Percentiles rank a stretch among this genome's conserved stretches.
These are phyloP conservation scores for Ailurus styani DNA, from an alignment of 2,113 vertebrate species.

Conservation along the genomic window DNA sequence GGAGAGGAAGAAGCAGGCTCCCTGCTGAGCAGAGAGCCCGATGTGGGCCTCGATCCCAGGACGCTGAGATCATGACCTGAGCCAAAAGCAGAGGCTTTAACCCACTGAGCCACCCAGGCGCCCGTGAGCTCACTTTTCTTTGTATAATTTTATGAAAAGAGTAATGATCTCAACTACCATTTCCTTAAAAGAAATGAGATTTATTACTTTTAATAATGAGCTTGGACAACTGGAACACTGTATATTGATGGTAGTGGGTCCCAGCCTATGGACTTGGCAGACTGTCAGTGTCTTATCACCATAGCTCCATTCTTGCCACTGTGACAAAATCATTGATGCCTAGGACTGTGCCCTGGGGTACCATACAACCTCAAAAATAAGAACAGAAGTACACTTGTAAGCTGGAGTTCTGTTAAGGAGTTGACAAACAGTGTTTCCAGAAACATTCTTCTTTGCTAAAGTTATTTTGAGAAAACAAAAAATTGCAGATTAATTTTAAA, in stretches of 20 bases:
- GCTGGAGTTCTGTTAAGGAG: neutral
- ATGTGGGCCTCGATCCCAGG: too few relatives aligned
- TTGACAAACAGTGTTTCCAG: neutral
- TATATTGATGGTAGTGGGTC: neutral
- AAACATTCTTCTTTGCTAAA: neutral
- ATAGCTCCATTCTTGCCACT: neutral
- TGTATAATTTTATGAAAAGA: neutral
- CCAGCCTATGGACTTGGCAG: neutral
- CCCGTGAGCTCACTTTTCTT: too few relatives aligned
- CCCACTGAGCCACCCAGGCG: too few relatives aligned
- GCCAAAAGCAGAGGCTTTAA: too few relatives aligned
- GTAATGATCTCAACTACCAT: neutral
- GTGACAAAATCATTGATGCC: neutral
- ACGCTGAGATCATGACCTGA: too few relatives aligned
- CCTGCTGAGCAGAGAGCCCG: too few relatives aligned
- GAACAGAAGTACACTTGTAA: neutral
- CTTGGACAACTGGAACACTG: neutral
- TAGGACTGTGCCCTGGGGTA: neutral
- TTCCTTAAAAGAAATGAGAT: neutral
- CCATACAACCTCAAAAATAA: neutral
- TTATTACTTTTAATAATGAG: neutral
- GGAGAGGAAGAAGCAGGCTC: too few relatives aligned
- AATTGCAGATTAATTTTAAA: neutral
- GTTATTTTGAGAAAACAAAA: neutral
- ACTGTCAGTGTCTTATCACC: neutral